Evolutionary conservation across 2,888 invertebrate species (phyloP), one percentile per base, ranked within the genome.

Genomic region (Branchellion lobata): DNA sequence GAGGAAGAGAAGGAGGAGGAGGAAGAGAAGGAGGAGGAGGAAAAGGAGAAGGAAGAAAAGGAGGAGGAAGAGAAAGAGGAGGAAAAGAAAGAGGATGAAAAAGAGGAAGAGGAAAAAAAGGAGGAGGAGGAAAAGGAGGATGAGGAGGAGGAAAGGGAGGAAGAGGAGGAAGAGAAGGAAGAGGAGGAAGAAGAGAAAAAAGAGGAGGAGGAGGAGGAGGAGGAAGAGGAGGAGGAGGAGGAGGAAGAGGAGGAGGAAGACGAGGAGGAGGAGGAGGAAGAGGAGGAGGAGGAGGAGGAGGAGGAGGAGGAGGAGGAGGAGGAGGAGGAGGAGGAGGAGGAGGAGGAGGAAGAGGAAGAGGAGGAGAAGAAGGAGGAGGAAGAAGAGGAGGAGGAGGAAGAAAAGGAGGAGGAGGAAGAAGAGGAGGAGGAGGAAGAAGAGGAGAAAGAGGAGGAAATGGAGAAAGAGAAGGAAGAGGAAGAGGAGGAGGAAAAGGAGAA

Each of bases 21-120:
- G 0, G 36, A 34, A n/a, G 68, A 69, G 36, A 27, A 36, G 69
- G 78, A 78, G 68, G 8, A 34, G 76, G 53, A 53, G 53, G 57
- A 53, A 33, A 33, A 53, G 3, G 76, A 76, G 31, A 11, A 57
- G 1, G 27, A 53, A 31, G 53, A 76, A 57, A 29, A 76, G 76
- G 27, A 76, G n/a, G 27, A 51, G 29, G 27, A 47, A 8, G 33
- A 31, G 57, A 11, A 51, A 31, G 27, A 29, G 27, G 51, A 51
- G 31, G 11, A 51, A 57, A 29, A 1, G 57, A 47, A 31, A 31
- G 29, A 51, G 24, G 8, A 51, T 27, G 31, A 51, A n/a, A 3
- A 51, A 14, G 31, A 51, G 53, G 0, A 24, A 57, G 51, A 51
- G 57, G 51, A 51, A 3, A 53, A 51, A 0, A 31, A 57, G 2